Evolutionary conservation across 2,113 vertebrate genomes (phyloP), one percentile per base, ranked within the genome.

Genomic region (Ornithorhynchus anatinus): DNA sequence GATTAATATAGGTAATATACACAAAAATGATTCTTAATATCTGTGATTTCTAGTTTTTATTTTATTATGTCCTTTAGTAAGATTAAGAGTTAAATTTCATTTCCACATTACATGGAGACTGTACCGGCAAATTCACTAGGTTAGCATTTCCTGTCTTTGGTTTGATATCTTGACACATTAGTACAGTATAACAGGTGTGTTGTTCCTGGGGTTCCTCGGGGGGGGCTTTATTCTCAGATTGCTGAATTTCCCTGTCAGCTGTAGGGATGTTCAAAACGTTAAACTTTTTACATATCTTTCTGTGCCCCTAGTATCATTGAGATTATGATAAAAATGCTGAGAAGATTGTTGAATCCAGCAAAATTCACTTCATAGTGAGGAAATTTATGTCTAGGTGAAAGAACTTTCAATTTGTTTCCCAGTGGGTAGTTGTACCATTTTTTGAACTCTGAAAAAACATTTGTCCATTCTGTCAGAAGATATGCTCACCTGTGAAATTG

Each of bases 111-210:
- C 22, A 50, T 72, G 86, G 80, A 69, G 69, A 33, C 22, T 73
- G 39, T 70, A 23, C 59, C 60, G 58, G 42, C 45, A 58, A 84
- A 90, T 81, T 63, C 53, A 76, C 79, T 88, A 81, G 86, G 89
- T 93, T 92, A 94, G 91, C 91, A 88, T 92, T 96, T 96, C 89
- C 88, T 94, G 90, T 91, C 84, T 77, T 86, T 10, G 8, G 78
- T 90, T 81, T 91, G 78, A 86, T 91, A 84, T 91, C 85, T 89
- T 86, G 86, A 88, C 69, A 77, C 61, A 75, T 53, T 84, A 84
- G 82, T 82, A 39, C 32, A 82, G 76, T 78, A 77, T 51, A 88
- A 85, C 90, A 92, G 87, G 89, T 93, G 88, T 68, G 82, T 85
- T 84, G 78, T 91, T 89, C 84, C 81, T 88, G 81, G 60, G 82